phyloP scores from a whole-genome alignment of 2,797 vertebrate genomes.

The Odontamblyopus lacepedii region DNA sequence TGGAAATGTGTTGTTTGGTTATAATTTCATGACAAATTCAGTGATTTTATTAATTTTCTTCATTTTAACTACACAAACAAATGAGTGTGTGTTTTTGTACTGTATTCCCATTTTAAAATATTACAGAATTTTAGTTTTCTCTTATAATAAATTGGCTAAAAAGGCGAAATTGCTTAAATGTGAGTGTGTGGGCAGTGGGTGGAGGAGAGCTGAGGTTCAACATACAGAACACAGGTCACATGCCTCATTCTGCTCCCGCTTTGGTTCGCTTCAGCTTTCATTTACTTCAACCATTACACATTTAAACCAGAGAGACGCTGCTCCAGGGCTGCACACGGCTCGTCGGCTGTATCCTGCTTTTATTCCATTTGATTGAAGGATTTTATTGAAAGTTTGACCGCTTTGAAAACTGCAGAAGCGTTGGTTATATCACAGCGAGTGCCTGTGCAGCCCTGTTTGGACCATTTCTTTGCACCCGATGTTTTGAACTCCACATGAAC shows the following conservation, averaged over 20 bases:
- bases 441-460: constrained; percentile 22
- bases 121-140: too few species aligned
- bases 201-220: constrained; percentile 60
- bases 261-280: constrained; percentile 44
- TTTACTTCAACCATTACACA: background rate
- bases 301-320: background rate
- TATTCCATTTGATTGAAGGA: too few species aligned
- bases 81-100: too few species aligned
- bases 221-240: constrained; percentile 70
- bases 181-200: constrained; percentile 14
- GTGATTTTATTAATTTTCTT: too few species aligned
- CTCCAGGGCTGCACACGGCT: background rate
- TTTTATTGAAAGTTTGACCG: background rate
- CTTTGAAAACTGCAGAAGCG: too few species aligned
- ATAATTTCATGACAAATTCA: too few species aligned
- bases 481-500: background rate
- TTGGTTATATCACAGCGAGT: background rate
- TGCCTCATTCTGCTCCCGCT: constrained; percentile 56
- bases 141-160: too few species aligned
- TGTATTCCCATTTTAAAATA: too few species aligned
- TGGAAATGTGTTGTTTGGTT: too few species aligned
- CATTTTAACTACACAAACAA: too few species aligned
- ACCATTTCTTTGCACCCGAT: background rate
- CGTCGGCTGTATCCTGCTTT: too few species aligned
- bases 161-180: too few species aligned